These are phyloP conservation scores for Progne subis DNA, from an alignment of 2,113 vertebrate species.

Conservation along the genomic window DNA sequence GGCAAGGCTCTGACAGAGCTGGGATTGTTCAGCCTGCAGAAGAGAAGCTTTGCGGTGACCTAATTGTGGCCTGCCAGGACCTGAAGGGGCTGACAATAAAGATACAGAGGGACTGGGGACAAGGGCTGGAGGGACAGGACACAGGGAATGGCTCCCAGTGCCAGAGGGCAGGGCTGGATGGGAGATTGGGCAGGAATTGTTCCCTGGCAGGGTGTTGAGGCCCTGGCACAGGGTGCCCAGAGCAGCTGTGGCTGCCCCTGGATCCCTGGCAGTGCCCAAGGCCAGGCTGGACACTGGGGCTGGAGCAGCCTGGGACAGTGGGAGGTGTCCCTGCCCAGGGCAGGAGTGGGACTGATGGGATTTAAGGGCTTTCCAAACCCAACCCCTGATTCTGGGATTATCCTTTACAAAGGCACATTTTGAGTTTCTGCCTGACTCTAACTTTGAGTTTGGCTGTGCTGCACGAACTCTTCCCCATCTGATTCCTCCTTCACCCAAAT, in stretches of 20 bases:
- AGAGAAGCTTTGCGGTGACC: not conserved
- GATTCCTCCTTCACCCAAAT: not conserved
- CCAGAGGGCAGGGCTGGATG: not conserved
- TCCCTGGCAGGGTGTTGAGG: not conserved
- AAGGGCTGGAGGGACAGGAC: not conserved
- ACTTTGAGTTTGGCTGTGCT: not conserved
- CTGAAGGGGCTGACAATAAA: not conserved
- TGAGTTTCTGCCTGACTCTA: not conserved
- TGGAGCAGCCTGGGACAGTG: not conserved
- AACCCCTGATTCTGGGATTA: not conserved
- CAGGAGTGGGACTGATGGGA: rapidly evolving
- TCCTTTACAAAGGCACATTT: not conserved
- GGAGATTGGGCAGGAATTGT: not conserved
- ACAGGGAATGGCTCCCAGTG: not conserved
- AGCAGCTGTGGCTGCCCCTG: not conserved
- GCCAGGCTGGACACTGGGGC: rapidly evolving
- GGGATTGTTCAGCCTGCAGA: not conserved
- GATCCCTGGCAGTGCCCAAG: not conserved
- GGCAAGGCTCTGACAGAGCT: rapidly evolving
- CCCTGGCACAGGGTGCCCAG: not conserved
- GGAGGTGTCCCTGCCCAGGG: not conserved
- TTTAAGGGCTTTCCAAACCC: not conserved
- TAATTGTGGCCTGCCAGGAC: not conserved
- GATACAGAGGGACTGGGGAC: not conserved
- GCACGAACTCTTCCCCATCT: not conserved